These are phyloP conservation scores for Hydropotes inermis DNA, from an alignment of 2,113 vertebrate species.

Conservation along the genomic window DNA sequence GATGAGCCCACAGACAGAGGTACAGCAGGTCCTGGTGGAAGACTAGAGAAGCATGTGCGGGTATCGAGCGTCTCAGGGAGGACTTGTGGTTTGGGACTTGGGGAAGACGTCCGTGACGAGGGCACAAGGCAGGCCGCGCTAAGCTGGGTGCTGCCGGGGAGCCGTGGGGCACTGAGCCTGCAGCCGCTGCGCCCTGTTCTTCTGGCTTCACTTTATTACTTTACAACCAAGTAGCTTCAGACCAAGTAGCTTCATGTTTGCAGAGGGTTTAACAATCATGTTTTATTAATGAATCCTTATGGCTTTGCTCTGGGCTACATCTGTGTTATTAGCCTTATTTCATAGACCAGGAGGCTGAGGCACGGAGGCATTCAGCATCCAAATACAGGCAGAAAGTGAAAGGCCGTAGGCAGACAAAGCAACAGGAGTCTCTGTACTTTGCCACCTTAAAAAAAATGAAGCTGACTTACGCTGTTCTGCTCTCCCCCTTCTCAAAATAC, in stretches of 20 bases:
- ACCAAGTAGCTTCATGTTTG: conserved; percentile 27
- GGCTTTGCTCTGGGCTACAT: conserved; percentile 45
- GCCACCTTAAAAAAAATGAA: background rate
- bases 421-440: background rate
- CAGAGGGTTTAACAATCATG: conserved; percentile 43
- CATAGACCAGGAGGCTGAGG: conserved; percentile 10
- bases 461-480: background rate
- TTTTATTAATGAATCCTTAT: conserved; percentile 69
- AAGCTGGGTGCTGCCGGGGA: background rate
- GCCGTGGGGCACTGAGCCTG: background rate
- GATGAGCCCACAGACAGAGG: background rate
- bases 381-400: background rate
- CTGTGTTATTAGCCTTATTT: conserved; percentile 54
- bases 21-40: background rate
- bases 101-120: background rate
- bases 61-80: background rate
- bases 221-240: conserved; percentile 16
- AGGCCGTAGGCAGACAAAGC: background rate
- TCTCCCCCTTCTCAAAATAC: background rate
- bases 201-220: background rate
- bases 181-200: background rate
- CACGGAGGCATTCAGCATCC: background rate
- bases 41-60: background rate
- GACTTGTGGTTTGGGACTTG: background rate
- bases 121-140: background rate